Evolutionary conservation across 2,797 vertebrate genomes (phyloP).

Genomic region (Mastacembelus armatus): DNA sequence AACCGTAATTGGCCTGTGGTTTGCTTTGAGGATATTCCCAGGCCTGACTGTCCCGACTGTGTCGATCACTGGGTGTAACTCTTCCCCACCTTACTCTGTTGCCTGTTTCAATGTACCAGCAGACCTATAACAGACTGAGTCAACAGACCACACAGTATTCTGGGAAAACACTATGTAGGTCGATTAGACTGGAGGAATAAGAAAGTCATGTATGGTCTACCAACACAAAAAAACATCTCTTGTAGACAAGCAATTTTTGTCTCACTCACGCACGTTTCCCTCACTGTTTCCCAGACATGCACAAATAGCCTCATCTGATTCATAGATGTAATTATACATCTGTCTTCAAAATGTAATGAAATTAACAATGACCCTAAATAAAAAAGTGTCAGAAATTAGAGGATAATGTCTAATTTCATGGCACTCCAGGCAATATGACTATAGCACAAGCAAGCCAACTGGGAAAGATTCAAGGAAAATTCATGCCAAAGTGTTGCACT

Average conservation of each 20-base stretch:
- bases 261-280: neutral
- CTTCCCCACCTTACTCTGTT: conserved; percentile 68
- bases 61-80: conserved; percentile 74
- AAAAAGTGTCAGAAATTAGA: neutral
- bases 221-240: conserved; percentile 28
- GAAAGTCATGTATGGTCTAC: conserved; percentile 24
- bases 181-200: conserved; percentile 41
- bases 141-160: conserved; percentile 71
- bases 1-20: conserved; percentile 57
- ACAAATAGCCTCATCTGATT: neutral
- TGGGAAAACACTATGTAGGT: conserved; percentile 50
- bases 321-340: neutral
- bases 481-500: neutral
- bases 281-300: conserved; percentile 6
- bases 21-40: conserved; percentile 69
- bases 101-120: conserved; percentile 50
- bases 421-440: neutral
- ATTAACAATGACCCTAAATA: neutral
- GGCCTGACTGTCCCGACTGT: conserved; percentile 52
- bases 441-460: neutral
- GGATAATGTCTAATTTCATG: neutral
- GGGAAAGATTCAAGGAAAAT: neutral
- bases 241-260: conserved; percentile 18
- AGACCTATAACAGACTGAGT: conserved; percentile 54
- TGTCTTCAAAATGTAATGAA: neutral